Conservation (phyloP, 2,113 vertebrate species). For the Crocuta crocuta region DNA sequence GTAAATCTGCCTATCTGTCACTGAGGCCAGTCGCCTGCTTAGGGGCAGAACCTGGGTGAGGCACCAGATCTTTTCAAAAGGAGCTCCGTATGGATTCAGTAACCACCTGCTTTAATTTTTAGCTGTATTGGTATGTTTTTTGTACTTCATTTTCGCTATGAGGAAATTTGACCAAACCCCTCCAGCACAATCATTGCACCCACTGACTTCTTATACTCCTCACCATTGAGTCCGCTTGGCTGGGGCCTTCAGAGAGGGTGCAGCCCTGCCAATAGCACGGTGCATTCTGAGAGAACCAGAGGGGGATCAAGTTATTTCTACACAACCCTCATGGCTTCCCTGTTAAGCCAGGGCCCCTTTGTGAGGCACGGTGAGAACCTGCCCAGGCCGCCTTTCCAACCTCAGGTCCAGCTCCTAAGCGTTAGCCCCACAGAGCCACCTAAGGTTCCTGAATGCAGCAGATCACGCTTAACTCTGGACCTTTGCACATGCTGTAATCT, state of each 20-base stretch:
- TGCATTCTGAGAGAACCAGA: background rate
- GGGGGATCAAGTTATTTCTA: background rate
- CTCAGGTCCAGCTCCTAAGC: background rate
- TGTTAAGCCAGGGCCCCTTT: background rate
- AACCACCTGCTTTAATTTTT: background rate
- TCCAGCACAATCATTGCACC: background rate
- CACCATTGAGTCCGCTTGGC: accelerated
- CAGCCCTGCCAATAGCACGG: background rate
- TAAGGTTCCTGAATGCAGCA: accelerated
- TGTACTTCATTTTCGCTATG: background rate
- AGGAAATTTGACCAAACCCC: background rate
- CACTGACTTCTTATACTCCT: background rate
- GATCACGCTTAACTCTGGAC: accelerated
- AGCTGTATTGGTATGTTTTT: background rate
- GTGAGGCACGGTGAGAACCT: accelerated
- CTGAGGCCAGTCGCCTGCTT: background rate
- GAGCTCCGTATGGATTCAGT: background rate
- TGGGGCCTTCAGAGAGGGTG: background rate
- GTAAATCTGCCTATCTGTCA: too few species aligned
- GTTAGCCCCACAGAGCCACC: accelerated
- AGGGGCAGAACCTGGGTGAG: background rate
- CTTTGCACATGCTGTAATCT: accelerated
- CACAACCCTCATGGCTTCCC: accelerated
- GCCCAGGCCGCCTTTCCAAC: background rate
- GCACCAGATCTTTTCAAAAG: background rate